A percentile compares a stretch with the other conserved stretches of the same genome.
These are phyloP conservation scores for Stegophylla sp. DNA, from an alignment of 2,888 invertebrate genomes.

Conservation along the genomic window DNA sequence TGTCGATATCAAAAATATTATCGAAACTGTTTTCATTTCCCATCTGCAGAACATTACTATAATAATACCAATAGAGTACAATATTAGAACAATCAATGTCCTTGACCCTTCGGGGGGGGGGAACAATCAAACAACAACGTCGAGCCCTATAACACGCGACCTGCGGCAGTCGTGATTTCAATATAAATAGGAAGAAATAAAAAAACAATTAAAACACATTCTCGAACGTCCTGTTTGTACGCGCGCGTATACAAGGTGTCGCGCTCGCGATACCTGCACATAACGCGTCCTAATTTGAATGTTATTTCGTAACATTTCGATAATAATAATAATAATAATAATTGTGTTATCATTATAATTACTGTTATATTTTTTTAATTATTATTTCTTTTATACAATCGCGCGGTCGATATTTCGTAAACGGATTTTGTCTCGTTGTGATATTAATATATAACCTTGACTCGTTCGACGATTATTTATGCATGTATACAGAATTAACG, in stretches of 20 bases:
- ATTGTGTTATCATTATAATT: too few relatives aligned
- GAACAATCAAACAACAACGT: slow-evolving; percentile 35
- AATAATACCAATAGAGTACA: too few relatives aligned
- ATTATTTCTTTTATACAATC: background rate
- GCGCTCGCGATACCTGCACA: too few relatives aligned
- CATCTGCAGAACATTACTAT: slow-evolving; percentile 33
- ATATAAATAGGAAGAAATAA: slow-evolving; percentile 49
- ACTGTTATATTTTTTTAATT: too few relatives aligned
- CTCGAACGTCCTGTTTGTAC: slow-evolving; percentile 25
- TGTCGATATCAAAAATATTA: background rate
- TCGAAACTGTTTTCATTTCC: slow-evolving; percentile 3
- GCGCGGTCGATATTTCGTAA: slow-evolving; percentile 33
- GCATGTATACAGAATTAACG: too few relatives aligned
- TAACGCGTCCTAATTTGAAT: slow-evolving; percentile 38
- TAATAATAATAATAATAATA: background rate
- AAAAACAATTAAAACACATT: slow-evolving; percentile 37
- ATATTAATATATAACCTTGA: slow-evolving; percentile 27
- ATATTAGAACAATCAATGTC: slow-evolving; percentile 44
- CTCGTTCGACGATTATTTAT: too few relatives aligned
- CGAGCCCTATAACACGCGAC: slow-evolving; percentile 33
- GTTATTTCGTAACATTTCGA: slow-evolving; percentile 39
- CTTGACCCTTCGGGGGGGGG: slow-evolving; percentile 34
- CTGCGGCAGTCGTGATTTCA: slow-evolving; percentile 34
- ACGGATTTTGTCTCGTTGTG: slow-evolving; percentile 28
- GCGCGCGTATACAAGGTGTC: slow-evolving; percentile 3